These are phyloP conservation scores for Paraescarpia echinospica DNA, from an alignment of 1,140 invertebrate genomes.

Conservation along the genomic window DNA sequence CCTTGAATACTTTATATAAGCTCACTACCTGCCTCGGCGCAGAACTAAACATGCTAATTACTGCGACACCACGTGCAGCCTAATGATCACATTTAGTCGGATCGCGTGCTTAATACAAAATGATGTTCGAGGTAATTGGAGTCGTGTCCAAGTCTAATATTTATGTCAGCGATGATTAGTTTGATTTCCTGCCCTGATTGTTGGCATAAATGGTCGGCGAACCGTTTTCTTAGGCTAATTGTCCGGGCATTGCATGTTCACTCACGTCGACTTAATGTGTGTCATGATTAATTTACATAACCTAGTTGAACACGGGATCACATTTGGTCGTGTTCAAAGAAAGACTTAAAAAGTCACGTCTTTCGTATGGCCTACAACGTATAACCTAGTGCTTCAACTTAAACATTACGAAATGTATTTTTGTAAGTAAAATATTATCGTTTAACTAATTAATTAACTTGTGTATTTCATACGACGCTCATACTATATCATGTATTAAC, in stretches of 20 bases:
- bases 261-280: background rate
- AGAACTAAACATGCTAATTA: background rate
- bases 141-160: background rate
- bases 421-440: no score
- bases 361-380: no score
- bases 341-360: no score
- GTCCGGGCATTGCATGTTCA: background rate
- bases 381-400: no score
- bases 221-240: background rate
- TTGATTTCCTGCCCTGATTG: background rate
- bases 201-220: background rate
- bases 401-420: no score
- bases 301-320: background rate
- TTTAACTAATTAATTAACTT: no score
- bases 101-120: conserved; percentile 18
- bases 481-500: no score
- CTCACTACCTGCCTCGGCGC: background rate
- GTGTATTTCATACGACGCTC: no score
- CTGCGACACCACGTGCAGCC: background rate
- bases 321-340: no score
- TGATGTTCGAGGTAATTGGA: conserved; percentile 9
- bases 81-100: conserved; percentile 1
- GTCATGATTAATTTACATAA: background rate
- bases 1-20: background rate
- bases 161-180: background rate